These are phyloP conservation scores for Emydura subglobosa DNA, from an alignment of 2,113 vertebrate species.

Conservation along the genomic window DNA sequence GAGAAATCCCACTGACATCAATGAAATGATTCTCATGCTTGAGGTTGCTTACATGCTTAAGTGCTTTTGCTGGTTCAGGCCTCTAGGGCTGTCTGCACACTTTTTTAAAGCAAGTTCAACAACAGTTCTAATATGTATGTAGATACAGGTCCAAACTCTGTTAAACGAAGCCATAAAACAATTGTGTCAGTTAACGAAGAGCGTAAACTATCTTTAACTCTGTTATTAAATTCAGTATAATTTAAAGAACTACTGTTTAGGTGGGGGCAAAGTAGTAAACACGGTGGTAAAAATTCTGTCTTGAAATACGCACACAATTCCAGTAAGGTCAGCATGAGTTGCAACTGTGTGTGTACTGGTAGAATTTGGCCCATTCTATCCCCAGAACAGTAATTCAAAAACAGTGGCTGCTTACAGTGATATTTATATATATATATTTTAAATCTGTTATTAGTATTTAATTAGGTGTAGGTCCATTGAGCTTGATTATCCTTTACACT, in stretches of 20 bases:
- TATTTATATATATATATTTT: background rate
- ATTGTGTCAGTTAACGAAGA: background rate
- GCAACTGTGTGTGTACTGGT: background rate
- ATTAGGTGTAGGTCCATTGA: background rate
- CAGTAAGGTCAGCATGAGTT: background rate
- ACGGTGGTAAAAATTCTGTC: background rate
- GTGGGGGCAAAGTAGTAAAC: background rate
- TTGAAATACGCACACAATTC: background rate
- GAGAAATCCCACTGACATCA: background rate
- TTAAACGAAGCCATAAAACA: background rate
- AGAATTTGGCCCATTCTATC: background rate
- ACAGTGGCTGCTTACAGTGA: background rate
- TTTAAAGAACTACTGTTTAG: background rate
- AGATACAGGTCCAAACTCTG: background rate
- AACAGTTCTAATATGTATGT: background rate
- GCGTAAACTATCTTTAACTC: background rate
- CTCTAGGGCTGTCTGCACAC: background rate
- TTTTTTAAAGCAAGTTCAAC: background rate
- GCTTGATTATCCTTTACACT: background rate
- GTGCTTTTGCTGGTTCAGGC: background rate
- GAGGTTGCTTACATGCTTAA: background rate
- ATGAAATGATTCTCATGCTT: background rate
- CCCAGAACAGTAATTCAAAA: background rate
- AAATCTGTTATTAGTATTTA: background rate
- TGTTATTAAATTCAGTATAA: conserved; percentile 20